Conservation (phyloP, 2,113 vertebrate genomes). For the Antennarius striatus region DNA sequence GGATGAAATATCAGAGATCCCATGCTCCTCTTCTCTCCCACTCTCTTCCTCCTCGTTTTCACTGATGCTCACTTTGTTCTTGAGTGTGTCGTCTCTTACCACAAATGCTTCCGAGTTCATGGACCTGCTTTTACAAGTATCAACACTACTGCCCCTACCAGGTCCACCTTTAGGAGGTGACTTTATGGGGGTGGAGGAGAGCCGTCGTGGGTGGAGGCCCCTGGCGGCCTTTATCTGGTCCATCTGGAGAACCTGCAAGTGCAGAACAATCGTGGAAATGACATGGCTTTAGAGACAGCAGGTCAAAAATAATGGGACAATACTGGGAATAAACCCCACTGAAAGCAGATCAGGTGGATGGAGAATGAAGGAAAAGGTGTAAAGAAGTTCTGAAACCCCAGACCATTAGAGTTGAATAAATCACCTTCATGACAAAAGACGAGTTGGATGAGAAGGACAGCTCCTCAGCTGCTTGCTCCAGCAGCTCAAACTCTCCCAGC, state of each 20-base stretch:
- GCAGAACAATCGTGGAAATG: not conserved
- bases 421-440: constrained; percentile 89
- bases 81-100: not conserved
- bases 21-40: not conserved
- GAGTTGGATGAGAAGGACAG: constrained; percentile 97
- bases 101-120: not conserved
- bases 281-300: not conserved
- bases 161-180: constrained; percentile 21
- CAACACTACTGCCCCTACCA: constrained; percentile 9
- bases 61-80: not conserved
- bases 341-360: not conserved
- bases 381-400: too few relatives aligned
- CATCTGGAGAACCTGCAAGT: constrained; percentile 76
- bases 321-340: not conserved
- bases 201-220: constrained; percentile 70
- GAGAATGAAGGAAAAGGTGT: not conserved
- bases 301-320: too few relatives aligned
- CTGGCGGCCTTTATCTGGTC: constrained; percentile 74
- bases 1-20: constrained; percentile 32
- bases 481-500: constrained; percentile 94
- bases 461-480: constrained; percentile 94
- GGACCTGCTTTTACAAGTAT: not conserved
- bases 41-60: constrained; percentile 30
- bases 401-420: too few relatives aligned
- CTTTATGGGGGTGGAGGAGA: constrained; percentile 95